phyloP scores from a whole-genome alignment of 2,888 invertebrate genomes.

The Cecidostiba fungosa region DNA sequence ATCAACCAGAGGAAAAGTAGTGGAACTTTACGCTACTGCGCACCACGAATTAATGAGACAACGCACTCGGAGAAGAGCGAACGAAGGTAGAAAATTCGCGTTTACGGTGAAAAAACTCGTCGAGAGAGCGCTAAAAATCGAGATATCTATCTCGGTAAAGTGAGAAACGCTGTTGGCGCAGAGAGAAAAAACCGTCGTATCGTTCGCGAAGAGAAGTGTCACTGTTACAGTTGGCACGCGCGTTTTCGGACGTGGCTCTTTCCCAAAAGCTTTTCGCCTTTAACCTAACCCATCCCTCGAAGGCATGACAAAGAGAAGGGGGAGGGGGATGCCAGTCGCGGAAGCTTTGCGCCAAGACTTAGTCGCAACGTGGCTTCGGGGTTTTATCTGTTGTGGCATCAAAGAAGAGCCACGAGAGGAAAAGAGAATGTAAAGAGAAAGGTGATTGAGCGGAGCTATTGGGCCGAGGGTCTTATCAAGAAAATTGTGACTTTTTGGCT shows the following conservation, averaged over 20 bases:
- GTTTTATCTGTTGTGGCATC: constrained; percentile 28
- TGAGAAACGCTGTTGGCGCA: constrained; percentile 24
- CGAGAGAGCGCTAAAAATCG: not conserved
- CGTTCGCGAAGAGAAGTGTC: not conserved
- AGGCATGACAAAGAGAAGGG: not conserved
- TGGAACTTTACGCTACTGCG: not conserved
- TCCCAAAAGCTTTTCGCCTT: constrained; percentile 8
- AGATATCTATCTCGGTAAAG: constrained; percentile 1
- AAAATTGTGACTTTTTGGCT: constrained; percentile 15
- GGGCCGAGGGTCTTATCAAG: not conserved
- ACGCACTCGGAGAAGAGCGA: not conserved
- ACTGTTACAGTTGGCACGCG: constrained; percentile 4
- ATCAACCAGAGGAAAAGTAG: too few relatives aligned
- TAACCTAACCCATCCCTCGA: not conserved
- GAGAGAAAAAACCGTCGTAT: not conserved
- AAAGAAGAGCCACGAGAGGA: not conserved
- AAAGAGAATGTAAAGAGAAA: not conserved
- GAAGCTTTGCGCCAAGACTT: constrained; percentile 3
- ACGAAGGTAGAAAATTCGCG: not conserved
- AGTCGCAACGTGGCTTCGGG: constrained; percentile 16
- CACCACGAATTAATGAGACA: not conserved
- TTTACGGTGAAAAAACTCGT: not conserved
- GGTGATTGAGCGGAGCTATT: not conserved
- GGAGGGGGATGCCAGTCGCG: not conserved
- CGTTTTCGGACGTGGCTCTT: constrained; percentile 13